Percentiles rank a stretch among this genome's conserved stretches.
Evolutionary conservation across 2,888 invertebrate genomes (phyloP).

Genomic region (Hirtodrosophila cameraria): DNA sequence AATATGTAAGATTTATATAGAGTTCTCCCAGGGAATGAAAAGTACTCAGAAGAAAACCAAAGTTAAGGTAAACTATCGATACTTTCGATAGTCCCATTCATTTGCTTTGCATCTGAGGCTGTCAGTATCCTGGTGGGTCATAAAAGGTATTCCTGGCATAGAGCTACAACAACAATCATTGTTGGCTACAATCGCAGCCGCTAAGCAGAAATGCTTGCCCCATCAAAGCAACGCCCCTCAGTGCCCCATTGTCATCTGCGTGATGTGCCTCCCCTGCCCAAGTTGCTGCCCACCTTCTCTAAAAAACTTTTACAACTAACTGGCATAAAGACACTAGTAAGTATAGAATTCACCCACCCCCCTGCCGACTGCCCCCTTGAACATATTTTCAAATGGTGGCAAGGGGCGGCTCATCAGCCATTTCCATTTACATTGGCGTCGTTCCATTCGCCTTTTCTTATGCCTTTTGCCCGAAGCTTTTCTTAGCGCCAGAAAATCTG

Average conservation of each 20-base stretch:
- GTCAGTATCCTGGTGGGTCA: background rate
- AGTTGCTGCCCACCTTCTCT: conserved; percentile 8
- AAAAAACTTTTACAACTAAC: conserved; percentile 50
- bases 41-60: too few species aligned
- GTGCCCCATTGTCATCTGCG: conserved; percentile 56
- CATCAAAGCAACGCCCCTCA: conserved; percentile 70
- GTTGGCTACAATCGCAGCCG: conserved; percentile 27
- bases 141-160: background rate
- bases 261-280: background rate
- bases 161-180: conserved; percentile 23
- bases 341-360: background rate
- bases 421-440: conserved; percentile 37
- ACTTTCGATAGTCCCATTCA: background rate
- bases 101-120: background rate
- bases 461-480: conserved; percentile 50
- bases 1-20: too few species aligned
- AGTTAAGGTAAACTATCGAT: too few species aligned
- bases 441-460: too few species aligned
- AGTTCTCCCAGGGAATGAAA: too few species aligned
- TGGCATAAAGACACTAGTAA: conserved; percentile 24
- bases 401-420: conserved; percentile 55
- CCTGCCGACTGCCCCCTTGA: background rate
- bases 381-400: conserved; percentile 43
- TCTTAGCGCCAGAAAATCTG: conserved; percentile 79
- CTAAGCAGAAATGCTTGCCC: conserved; percentile 45